Evolutionary conservation across 2,888 invertebrate genomes (phyloP).

Genomic region (Camptogramma bilineatum): DNA sequence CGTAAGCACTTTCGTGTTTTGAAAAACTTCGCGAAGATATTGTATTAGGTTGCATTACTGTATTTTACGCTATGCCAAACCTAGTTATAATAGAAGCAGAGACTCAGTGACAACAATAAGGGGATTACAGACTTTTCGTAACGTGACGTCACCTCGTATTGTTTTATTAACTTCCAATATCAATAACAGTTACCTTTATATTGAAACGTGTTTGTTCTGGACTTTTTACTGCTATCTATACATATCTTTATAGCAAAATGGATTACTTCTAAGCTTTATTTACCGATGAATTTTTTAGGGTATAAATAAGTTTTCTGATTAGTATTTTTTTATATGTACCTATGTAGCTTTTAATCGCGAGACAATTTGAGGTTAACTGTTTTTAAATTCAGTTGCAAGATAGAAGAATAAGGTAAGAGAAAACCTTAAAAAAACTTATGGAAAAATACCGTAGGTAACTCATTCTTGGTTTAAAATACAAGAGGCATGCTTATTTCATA

Average conservation of each 20-base stretch:
- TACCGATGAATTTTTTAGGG: neutral
- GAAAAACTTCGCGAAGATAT: neutral
- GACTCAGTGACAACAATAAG: conserved; percentile 24
- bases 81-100: conserved; percentile 24
- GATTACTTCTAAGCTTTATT: neutral
- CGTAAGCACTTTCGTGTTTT: neutral
- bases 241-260: too few species aligned
- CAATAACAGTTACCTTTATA: neutral
- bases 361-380: too few species aligned
- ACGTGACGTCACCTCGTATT: conserved; percentile 6
- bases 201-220: neutral
- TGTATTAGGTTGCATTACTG: neutral
- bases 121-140: conserved; percentile 27
- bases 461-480: too few species aligned
- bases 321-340: too few species aligned
- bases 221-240: neutral
- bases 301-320: too few species aligned
- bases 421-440: too few species aligned
- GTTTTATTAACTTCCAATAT: neutral
- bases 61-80: conserved; percentile 1
- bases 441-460: too few species aligned
- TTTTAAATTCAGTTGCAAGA: too few species aligned
- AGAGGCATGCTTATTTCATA: too few species aligned
- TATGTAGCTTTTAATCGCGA: too few species aligned
- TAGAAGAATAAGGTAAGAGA: too few species aligned